These are phyloP conservation scores for Anagrus nilaparvatae DNA, from an alignment of 1,140 invertebrate genomes.

Conservation along the genomic window DNA sequence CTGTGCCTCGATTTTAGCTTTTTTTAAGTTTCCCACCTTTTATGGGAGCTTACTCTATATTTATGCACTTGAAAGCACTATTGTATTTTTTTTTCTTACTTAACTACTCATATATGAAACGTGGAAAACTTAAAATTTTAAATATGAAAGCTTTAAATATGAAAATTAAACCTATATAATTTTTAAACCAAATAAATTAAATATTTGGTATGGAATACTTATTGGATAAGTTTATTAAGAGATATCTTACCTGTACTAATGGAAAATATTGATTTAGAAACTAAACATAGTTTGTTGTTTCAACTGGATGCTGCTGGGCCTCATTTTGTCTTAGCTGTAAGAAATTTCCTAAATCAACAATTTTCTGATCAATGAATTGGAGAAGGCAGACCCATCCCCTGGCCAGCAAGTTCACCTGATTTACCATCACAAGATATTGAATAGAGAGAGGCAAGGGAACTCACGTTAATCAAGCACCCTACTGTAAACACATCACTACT, in stretches of 20 bases:
- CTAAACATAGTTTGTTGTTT: conserved; percentile 15
- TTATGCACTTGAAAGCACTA: no score
- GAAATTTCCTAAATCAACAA: conserved; percentile 15
- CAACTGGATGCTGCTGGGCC: conserved; percentile 19
- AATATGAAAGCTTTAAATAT: no score
- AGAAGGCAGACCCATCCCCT: conserved; percentile 13
- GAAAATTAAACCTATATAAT: no score
- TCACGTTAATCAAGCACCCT: conserved; percentile 1
- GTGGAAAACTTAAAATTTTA: no score
- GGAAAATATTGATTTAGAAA: conserved; percentile 16
- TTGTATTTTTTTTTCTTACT: no score
- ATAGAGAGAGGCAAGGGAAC: neutral
- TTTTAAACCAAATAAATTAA: no score
- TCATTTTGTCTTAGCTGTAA: conserved; percentile 11
- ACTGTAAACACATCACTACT: neutral
- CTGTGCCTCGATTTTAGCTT: no score
- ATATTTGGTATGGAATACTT: no score
- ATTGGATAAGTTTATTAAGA: no score
- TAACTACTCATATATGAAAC: no score
- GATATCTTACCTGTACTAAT: conserved; percentile 15
- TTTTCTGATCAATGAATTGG: conserved; percentile 16
- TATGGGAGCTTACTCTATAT: no score
- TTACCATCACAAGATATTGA: conserved; percentile 14
- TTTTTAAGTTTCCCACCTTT: no score
- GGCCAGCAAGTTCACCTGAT: conserved; percentile 18